These are phyloP conservation scores for Patiria miniata DNA, from an alignment of 35 echinoderm and acorn worm species.

Conservation along the genomic window DNA sequence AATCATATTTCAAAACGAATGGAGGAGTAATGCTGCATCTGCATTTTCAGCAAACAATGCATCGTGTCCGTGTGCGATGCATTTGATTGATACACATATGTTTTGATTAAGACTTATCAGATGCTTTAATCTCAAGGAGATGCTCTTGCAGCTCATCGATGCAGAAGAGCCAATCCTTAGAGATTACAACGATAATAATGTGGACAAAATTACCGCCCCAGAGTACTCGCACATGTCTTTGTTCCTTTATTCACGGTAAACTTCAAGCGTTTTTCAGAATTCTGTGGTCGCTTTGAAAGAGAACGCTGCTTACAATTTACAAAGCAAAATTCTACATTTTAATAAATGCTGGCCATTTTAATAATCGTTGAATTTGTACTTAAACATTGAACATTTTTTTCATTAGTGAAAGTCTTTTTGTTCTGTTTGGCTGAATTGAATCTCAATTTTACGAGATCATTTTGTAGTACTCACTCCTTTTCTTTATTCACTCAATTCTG, in stretches of 20 bases:
- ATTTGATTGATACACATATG: slow-evolving; percentile 19
- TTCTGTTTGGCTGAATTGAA: too few species aligned
- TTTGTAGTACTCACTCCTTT: too few species aligned
- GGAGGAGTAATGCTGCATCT: background rate
- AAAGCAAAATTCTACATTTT: too few species aligned
- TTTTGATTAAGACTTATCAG: slow-evolving; percentile 24
- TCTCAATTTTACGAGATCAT: too few species aligned
- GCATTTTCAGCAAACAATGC: background rate
- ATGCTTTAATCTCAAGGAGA: background rate
- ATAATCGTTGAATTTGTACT: background rate
- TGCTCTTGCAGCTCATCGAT: slow-evolving; percentile 21
- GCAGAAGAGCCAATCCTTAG: slow-evolving; percentile 16
- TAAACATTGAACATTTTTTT: too few species aligned
- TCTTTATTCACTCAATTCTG: too few species aligned
- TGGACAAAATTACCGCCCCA: background rate
- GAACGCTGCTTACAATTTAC: too few species aligned
- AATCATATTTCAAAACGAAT: too few species aligned
- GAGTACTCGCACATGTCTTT: slow-evolving; percentile 16
- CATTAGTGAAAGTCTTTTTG: too few species aligned
- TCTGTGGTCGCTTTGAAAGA: too few species aligned
- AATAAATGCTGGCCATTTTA: background rate
- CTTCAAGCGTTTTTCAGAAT: too few species aligned
- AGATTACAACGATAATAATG: slow-evolving; percentile 19
- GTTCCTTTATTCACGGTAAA: background rate
- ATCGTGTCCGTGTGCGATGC: background rate